phyloP scores from a whole-genome alignment of 2,888 invertebrate species.

The Cephalotes varians region DNA sequence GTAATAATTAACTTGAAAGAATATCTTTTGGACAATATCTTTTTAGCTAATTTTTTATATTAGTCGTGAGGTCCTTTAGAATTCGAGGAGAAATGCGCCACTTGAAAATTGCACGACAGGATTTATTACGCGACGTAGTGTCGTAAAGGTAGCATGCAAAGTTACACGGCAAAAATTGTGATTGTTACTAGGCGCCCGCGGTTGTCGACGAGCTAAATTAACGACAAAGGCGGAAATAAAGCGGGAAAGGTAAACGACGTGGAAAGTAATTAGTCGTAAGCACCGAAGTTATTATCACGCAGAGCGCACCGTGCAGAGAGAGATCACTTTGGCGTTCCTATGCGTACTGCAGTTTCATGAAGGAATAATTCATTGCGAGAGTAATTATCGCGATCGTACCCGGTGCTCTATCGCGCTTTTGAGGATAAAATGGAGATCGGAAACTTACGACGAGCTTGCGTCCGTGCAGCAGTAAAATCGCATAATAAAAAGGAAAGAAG shows the following conservation, averaged over 20 bases:
- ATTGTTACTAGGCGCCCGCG: constrained; percentile 53
- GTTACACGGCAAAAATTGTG: constrained; percentile 55
- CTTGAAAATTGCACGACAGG: neutral
- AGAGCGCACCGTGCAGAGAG: constrained; percentile 19
- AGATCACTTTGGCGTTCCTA: constrained; percentile 29
- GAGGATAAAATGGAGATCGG: neutral
- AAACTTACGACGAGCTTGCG: neutral
- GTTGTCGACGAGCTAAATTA: constrained; percentile 49
- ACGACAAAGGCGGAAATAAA: constrained; percentile 58
- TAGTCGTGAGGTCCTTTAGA: neutral
- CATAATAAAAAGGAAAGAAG: neutral
- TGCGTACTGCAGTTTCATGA: neutral
- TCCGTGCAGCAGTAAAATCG: neutral
- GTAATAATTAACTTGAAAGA: neutral
- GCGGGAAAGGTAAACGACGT: constrained; percentile 53
- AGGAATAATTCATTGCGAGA: constrained; percentile 22
- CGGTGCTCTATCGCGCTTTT: neutral
- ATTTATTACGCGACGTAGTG: constrained; percentile 34
- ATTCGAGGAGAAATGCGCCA: neutral
- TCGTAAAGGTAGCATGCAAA: neutral
- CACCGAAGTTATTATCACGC: constrained; percentile 49
- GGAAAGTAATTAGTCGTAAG: constrained; percentile 65
- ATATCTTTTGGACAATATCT: neutral
- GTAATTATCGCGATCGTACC: constrained; percentile 4
- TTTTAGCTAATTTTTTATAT: neutral